Conservation (phyloP, 2,888 invertebrate species). For the Pristionchus entomophagus region DNA sequence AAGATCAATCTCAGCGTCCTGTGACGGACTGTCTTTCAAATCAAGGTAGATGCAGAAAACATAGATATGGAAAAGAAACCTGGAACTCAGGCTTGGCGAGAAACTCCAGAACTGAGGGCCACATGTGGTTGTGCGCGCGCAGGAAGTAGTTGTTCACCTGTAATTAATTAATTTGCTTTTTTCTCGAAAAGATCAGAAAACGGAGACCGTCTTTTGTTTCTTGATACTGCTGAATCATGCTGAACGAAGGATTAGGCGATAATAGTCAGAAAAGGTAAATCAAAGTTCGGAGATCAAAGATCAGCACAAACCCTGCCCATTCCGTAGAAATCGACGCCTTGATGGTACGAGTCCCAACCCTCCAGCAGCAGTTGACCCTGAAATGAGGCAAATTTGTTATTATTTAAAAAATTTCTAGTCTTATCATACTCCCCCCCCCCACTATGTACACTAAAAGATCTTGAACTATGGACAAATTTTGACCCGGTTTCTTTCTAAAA, state of each 20-base stretch:
- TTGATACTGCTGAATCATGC: too few species aligned
- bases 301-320: conserved; percentile 61
- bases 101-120: conserved; percentile 59
- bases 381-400: too few species aligned
- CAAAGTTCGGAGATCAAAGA: neutral
- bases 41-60: too few species aligned
- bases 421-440: too few species aligned
- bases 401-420: too few species aligned
- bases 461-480: too few species aligned
- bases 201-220: neutral
- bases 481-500: too few species aligned
- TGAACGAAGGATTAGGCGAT: too few species aligned
- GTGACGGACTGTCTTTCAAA: too few species aligned
- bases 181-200: neutral
- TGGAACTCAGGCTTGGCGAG: conserved; percentile 31
- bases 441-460: too few species aligned
- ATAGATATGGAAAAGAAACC: neutral
- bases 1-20: too few species aligned
- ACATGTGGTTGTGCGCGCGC: conserved; percentile 65
- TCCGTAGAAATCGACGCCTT: conserved; percentile 66
- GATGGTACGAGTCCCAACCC: conserved; percentile 65
- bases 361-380: conserved; percentile 69
- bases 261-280: too few species aligned
- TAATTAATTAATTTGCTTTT: neutral
- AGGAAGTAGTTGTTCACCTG: conserved; percentile 71